These are phyloP conservation scores for Acyrthosiphon pisum DNA, from an alignment of 1,140 invertebrate genomes.

Conservation along the genomic window DNA sequence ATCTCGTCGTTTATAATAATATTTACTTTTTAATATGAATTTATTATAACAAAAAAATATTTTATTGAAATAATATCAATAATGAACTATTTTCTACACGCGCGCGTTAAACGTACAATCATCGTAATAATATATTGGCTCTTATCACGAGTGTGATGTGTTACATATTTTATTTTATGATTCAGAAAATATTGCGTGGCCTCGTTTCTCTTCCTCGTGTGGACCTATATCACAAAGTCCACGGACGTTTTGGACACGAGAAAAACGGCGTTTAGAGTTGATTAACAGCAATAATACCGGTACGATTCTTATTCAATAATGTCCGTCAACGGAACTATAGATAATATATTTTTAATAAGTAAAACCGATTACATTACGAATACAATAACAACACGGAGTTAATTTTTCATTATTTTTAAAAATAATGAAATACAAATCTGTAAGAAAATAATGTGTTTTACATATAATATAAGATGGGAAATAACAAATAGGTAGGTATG, in stretches of 20 bases:
- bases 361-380: neutral
- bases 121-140: neutral
- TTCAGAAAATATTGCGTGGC: neutral
- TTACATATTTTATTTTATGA: neutral
- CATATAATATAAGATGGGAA: neutral
- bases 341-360: neutral
- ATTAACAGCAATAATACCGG: neutral
- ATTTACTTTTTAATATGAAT: neutral
- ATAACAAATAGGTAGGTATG: neutral
- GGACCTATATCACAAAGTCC: conserved; percentile 37
- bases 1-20: neutral
- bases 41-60: neutral
- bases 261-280: neutral
- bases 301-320: neutral
- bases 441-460: neutral
- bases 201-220: neutral
- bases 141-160: neutral
- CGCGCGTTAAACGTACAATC: neutral
- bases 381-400: neutral
- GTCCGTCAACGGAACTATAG: neutral
- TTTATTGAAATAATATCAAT: neutral
- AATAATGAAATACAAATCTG: too few relatives aligned
- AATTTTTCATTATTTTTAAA: neutral
- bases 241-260: conserved; percentile 26
- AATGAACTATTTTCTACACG: neutral